Conservation (phyloP, 2,113 vertebrate genomes). For the Nycticryphes semicollaris region DNA sequence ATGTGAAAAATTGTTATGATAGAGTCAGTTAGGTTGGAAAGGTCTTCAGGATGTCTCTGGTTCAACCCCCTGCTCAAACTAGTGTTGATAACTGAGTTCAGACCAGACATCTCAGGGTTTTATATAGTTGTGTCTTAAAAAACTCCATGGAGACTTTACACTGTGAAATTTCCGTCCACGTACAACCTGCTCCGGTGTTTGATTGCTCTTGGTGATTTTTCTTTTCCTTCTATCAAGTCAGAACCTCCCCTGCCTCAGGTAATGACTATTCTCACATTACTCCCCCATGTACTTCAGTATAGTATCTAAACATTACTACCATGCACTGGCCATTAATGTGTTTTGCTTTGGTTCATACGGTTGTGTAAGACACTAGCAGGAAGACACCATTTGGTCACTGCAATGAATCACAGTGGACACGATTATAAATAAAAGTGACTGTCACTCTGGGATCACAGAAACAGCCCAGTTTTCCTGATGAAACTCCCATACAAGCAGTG, state of each 20-base stretch:
- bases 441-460: background rate
- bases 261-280: background rate
- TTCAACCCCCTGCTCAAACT: background rate
- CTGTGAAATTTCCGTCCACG: background rate
- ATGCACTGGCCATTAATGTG: background rate
- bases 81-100: background rate
- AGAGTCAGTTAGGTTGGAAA: background rate
- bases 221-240: background rate
- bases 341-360: background rate
- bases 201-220: background rate
- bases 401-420: background rate
- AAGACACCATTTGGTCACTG: background rate
- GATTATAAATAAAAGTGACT: background rate
- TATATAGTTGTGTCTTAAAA: background rate
- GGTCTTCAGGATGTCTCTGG: background rate
- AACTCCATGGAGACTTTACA: background rate
- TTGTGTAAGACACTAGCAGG: background rate
- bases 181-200: background rate
- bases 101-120: background rate
- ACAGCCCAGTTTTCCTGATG: background rate
- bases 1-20: background rate
- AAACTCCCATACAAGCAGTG: background rate
- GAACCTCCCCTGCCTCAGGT: background rate
- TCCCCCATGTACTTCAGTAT: background rate
- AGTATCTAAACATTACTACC: background rate